Base-by-base conservation (phyloP, 2,888 invertebrate genomes). In the Drosophila colorata region DNA sequence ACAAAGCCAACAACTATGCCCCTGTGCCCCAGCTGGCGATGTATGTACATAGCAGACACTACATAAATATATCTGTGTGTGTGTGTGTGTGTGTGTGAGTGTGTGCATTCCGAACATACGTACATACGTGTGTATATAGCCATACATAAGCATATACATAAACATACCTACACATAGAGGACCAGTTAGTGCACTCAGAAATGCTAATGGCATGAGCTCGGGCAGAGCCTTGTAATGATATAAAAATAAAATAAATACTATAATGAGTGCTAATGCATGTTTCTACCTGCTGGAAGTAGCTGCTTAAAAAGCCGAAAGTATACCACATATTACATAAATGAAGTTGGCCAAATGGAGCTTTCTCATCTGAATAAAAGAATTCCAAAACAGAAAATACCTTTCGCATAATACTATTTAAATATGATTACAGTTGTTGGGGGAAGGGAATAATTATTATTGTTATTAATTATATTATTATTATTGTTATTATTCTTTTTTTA, bases 1-100 rank as follows among this genome's bases (percentile, higher is more conserved):
- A 71, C 78, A 78, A 72, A 66, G 61, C 69, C 76, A 70, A 78
- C 83, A 68, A 73, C 71, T 47, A 16, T 38, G n/a, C 70, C 49
- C 66, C 51, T 47, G n/a, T 43, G 16, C 70, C 53, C 66, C 51
- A 46, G 33, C 46, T 43, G 49, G 20, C 8, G 35, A 41, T 25
- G 64, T 55, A 78, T 46, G 28, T 8, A 28, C 9, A 41, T 44
- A 47, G 28, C 46, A 23, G 20, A 16, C 14, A 16, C 28, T 37
- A 52, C 31, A 38, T 41, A 52, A 31, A 37, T 23, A 65, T 20
- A 38, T 51, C 25, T 38, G 25, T 51, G 16, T 41, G 28, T 2
- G 18, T 37, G 20, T 11, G 33, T n/a, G 20, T 41, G 28, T 1
- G 18, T 38, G 23, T 1, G 14, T 35, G 23, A 6, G 33, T 28